Evolutionary conservation across 2,113 vertebrate species (phyloP).

Genomic region (Limnothrissa miodon): DNA sequence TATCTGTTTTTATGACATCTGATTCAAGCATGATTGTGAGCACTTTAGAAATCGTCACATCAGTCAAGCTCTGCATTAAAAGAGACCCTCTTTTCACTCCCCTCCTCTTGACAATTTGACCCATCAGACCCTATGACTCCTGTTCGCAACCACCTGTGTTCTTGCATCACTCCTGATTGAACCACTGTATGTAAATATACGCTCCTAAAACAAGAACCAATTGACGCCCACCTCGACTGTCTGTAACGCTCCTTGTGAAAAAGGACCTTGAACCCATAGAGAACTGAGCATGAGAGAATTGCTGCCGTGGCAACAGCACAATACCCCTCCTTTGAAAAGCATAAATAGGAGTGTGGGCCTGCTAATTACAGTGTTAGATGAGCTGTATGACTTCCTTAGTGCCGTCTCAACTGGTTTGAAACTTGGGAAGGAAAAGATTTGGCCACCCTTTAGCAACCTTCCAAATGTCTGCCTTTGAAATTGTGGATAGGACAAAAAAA

Average conservation of each 20-base stretch:
- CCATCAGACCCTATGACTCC: no score
- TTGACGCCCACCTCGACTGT: neutral
- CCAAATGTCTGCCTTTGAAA: neutral
- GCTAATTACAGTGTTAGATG: neutral
- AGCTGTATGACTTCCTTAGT: neutral
- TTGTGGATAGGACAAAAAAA: neutral
- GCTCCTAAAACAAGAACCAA: neutral
- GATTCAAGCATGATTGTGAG: no score
- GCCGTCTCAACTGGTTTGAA: neutral
- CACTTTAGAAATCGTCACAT: no score
- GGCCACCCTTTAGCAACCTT: neutral
- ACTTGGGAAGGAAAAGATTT: neutral
- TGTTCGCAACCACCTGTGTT: neutral
- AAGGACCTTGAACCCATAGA: neutral
- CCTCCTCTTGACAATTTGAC: neutral
- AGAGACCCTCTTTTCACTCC: neutral
- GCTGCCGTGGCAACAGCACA: conserved; percentile 9
- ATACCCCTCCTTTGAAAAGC: neutral
- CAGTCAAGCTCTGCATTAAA: no score
- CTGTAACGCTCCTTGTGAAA: neutral
- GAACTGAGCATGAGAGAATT: neutral
- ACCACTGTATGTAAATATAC: neutral
- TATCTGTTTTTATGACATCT: no score
- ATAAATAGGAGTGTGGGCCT: neutral
- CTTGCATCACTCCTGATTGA: neutral